Percentiles rank a stretch among this genome's conserved stretches.
Conservation (phyloP, 2,797 vertebrate genomes). For the Pseudomugil tenellus region DNA sequence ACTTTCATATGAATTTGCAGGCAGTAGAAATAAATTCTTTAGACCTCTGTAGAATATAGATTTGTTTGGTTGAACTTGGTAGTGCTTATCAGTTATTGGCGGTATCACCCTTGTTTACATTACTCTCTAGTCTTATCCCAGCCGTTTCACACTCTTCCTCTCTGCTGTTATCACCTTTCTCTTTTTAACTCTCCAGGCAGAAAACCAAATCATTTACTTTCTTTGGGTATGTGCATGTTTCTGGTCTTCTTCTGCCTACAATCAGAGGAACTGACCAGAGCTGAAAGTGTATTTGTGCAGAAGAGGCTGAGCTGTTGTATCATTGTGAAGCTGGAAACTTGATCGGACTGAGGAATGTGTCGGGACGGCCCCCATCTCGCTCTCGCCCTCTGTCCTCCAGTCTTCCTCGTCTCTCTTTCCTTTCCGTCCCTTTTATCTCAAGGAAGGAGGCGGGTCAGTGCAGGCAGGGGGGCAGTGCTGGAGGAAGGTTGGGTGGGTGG, state of each 20-base stretch:
- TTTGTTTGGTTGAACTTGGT: background rate
- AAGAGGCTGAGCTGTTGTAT: slow-evolving; percentile 42
- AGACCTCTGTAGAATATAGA: slow-evolving; percentile 5
- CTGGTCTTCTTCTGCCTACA: background rate
- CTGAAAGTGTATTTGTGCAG: slow-evolving; percentile 5
- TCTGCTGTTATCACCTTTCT: background rate
- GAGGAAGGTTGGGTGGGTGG: slow-evolving; percentile 59
- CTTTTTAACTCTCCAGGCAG: background rate
- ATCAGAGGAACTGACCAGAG: background rate
- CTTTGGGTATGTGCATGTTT: background rate
- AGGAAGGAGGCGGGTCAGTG: slow-evolving; percentile 73
- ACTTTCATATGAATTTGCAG: background rate
- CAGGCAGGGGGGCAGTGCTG: slow-evolving; percentile 70
- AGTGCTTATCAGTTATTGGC: slow-evolving; percentile 3
- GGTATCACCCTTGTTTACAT: slow-evolving; percentile 21
- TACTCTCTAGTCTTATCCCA: slow-evolving; percentile 2
- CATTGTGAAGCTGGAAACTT: slow-evolving; percentile 76
- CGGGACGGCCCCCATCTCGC: slow-evolving; percentile 52
- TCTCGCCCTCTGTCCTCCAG: slow-evolving; percentile 9
- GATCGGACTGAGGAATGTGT: slow-evolving; percentile 80
- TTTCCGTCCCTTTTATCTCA: slow-evolving; percentile 68
- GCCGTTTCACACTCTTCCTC: slow-evolving; percentile 12
- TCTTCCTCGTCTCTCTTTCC: slow-evolving; percentile 34
- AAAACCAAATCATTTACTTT: background rate
- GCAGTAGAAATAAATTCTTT: background rate